phyloP scores from a whole-genome alignment of 1,140 invertebrate genomes.

The Drosophila novamexicana region DNA sequence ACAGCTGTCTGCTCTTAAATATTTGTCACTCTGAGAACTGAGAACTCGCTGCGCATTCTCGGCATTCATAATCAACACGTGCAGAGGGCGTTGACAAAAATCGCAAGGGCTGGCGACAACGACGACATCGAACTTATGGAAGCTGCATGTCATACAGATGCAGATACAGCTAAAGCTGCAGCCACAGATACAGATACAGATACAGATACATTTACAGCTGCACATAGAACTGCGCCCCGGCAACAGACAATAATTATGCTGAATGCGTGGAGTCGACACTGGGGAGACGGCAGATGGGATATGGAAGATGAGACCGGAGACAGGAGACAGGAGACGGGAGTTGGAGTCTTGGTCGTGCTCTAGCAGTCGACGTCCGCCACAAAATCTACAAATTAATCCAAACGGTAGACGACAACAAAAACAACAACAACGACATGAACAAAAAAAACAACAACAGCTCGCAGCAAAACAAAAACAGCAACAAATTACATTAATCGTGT shows the following conservation, averaged over 20 bases:
- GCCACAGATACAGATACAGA: constrained; percentile 1
- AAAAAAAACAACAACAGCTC: constrained; percentile 13
- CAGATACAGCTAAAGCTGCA: constrained; percentile 21
- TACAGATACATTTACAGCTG: constrained; percentile 19
- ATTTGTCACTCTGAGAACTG: constrained; percentile 19
- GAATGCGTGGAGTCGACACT: constrained; percentile 6
- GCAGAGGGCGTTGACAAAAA: constrained; percentile 28
- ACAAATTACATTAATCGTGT: constrained; percentile 73
- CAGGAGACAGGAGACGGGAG: not conserved
- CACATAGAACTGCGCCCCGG: constrained; percentile 6
- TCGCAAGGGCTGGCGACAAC: constrained; percentile 19
- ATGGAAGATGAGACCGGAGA: not conserved
- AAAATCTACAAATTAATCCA: constrained; percentile 77
- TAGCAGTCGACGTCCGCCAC: constrained; percentile 18
- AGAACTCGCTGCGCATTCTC: constrained; percentile 29
- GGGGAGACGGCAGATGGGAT: constrained; percentile 10
- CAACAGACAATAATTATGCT: constrained; percentile 54
- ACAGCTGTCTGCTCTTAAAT: not conserved
- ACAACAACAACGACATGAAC: constrained; percentile 1
- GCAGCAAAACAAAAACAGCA: constrained; percentile 47
- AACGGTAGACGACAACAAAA: constrained; percentile 67
- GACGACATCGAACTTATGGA: constrained; percentile 14
- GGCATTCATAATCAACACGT: constrained; percentile 59
- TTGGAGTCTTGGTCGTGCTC: not conserved
- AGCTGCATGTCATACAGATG: constrained; percentile 8